Evolutionary conservation across 2,888 invertebrate genomes (phyloP).

Genomic region (Athrips mouffetella): DNA sequence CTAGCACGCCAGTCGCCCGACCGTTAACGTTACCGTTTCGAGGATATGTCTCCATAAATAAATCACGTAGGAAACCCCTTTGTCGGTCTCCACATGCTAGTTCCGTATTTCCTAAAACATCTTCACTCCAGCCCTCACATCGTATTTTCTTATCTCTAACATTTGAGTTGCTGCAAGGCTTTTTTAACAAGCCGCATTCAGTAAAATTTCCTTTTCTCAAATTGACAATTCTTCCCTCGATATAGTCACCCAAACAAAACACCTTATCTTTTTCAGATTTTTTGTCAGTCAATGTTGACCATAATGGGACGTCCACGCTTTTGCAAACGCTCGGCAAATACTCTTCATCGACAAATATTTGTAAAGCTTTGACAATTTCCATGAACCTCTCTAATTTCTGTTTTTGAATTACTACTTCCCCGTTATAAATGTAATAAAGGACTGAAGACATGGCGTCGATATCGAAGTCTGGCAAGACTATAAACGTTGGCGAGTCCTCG

Average conservation of each 20-base stretch:
- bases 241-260: slow-evolving; percentile 36
- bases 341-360: slow-evolving; percentile 58
- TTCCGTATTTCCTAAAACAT: slow-evolving; percentile 53
- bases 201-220: slow-evolving; percentile 41
- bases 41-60: slow-evolving; percentile 69
- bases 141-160: slow-evolving; percentile 37
- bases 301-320: slow-evolving; percentile 21
- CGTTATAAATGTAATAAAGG: slow-evolving; percentile 83
- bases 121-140: slow-evolving; percentile 43
- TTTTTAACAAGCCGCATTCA: slow-evolving; percentile 33
- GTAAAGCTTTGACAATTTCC: slow-evolving; percentile 70
- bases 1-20: slow-evolving; percentile 59
- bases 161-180: slow-evolving; percentile 37
- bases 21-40: slow-evolving; percentile 70
- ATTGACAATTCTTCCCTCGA: slow-evolving; percentile 37
- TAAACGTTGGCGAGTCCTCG: slow-evolving; percentile 76
- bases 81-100: slow-evolving; percentile 53
- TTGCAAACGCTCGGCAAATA: slow-evolving; percentile 38
- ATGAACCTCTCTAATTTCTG: slow-evolving; percentile 79
- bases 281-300: slow-evolving; percentile 15
- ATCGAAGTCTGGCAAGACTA: slow-evolving; percentile 82
- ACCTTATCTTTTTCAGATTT: slow-evolving; percentile 27
- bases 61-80: slow-evolving; percentile 66
- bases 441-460: slow-evolving; percentile 80
- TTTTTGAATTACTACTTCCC: slow-evolving; percentile 79